phyloP scores from a whole-genome alignment of 2,113 vertebrate species.

The Pteronura brasiliensis region DNA sequence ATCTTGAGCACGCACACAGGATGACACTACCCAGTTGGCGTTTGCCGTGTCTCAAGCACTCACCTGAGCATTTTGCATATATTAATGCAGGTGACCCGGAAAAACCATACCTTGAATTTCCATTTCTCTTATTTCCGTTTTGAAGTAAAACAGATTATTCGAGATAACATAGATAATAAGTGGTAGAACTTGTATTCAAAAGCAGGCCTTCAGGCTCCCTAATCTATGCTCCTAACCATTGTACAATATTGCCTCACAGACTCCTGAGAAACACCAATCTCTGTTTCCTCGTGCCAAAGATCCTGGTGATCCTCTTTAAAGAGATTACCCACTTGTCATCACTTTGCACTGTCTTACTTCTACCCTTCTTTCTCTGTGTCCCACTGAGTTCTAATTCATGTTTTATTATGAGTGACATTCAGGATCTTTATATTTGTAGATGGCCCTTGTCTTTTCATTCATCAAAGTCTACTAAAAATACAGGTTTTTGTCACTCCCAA shows the following conservation, averaged over 20 bases:
- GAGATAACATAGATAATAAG: neutral
- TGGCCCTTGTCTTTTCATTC: neutral
- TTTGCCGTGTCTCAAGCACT: neutral
- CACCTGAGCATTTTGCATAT: neutral
- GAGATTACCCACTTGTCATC: neutral
- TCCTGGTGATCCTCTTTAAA: neutral
- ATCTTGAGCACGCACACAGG: neutral
- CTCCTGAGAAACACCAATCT: neutral
- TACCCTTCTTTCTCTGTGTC: neutral
- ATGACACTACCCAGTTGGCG: neutral
- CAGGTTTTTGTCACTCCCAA: neutral
- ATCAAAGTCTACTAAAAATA: neutral
- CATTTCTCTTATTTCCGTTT: neutral
- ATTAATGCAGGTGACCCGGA: neutral
- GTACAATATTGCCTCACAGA: neutral
- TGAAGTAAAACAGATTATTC: neutral
- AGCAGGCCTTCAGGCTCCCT: neutral
- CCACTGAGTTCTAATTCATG: neutral
- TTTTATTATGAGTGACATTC: neutral
- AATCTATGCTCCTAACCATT: neutral
- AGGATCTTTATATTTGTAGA: neutral
- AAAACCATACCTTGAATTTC: neutral
- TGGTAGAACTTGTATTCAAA: neutral
- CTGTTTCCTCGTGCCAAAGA: neutral
- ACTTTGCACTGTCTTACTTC: neutral